Base-by-base conservation (phyloP, 2,113 vertebrate genomes). In the Gallinago undulata region DNA sequence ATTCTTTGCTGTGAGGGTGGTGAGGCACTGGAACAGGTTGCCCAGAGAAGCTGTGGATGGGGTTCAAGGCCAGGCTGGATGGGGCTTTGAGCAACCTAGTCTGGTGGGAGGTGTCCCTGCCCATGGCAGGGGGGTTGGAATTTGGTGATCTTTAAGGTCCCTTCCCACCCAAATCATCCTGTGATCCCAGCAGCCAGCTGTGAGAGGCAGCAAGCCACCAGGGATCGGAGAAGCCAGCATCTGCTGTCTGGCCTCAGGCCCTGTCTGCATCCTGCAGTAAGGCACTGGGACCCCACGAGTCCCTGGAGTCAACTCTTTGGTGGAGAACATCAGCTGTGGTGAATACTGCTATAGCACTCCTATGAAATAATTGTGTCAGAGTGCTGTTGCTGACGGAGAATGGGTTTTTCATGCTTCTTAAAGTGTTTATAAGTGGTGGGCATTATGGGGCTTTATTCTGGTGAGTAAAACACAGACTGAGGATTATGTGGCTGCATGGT, bases 251-350 rank as follows among this genome's bases (percentile, higher is more conserved):
- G 28, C 48, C 50, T 62, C 5, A 4, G 22, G 39, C 21, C n/a
- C 35, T 12, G 3, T 33, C 59, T 86, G 45, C 5, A 4, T 47
- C 43, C 43, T 72, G 23, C 35, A 48, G 9, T 10, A 64, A 69
- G 67, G 35, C 9, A 6, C 0, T 25, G 37, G 28, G n/a, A 31
- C 24, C 24, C 5, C 10, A 0, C 0, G 1, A n/a, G 55, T 15
- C 41, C 16, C n/a, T 50, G 25, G 35, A 45, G n/a, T 51, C 33
- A 23, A 1, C 39, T 39, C 39, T 39, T 70, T 21, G 28, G 18
- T 43, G 53, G 27, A n/a, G 60, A 17, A 2, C 50, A 4, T 19
- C 18, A 14, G 51, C 66, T 25, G 4, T 41, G 39, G 3, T 75
- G 70, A 25, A 27, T 51, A 15, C 24, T 72, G 47, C 37, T 79